Evolutionary conservation across 1,140 invertebrate species (phyloP).

Genomic region (Ceratina japonica): DNA sequence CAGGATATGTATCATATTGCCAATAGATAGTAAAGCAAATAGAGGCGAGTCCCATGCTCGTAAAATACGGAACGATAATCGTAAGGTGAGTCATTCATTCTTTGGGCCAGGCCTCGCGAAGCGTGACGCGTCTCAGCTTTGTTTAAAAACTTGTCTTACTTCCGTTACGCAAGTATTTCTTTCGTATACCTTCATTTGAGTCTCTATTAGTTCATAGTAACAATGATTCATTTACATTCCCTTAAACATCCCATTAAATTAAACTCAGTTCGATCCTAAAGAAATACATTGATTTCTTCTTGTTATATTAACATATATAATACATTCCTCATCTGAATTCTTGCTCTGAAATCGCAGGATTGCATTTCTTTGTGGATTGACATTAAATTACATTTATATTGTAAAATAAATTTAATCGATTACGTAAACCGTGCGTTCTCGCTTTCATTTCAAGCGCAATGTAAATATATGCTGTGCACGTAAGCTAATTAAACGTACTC

Average conservation of each 20-base stretch:
- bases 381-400: background rate
- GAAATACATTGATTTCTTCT: no score
- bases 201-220: constrained; percentile 2
- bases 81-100: constrained; percentile 62
- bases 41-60: background rate
- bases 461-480: background rate
- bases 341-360: no score
- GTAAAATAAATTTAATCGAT: background rate
- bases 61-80: constrained; percentile 54
- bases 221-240: background rate
- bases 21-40: background rate
- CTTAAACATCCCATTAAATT: background rate
- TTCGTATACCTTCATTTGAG: constrained; percentile 51
- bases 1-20: background rate
- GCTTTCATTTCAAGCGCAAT: background rate
- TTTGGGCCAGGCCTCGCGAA: constrained; percentile 50
- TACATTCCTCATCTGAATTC: no score
- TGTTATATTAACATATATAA: no score
- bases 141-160: constrained; percentile 64
- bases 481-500: constrained; percentile 12
- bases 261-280: no score
- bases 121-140: constrained; percentile 67
- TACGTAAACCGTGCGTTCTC: background rate
- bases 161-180: constrained; percentile 62
- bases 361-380: background rate